Evolutionary conservation across 2,113 vertebrate genomes (phyloP).

Genomic region (Morphnarchus princeps): DNA sequence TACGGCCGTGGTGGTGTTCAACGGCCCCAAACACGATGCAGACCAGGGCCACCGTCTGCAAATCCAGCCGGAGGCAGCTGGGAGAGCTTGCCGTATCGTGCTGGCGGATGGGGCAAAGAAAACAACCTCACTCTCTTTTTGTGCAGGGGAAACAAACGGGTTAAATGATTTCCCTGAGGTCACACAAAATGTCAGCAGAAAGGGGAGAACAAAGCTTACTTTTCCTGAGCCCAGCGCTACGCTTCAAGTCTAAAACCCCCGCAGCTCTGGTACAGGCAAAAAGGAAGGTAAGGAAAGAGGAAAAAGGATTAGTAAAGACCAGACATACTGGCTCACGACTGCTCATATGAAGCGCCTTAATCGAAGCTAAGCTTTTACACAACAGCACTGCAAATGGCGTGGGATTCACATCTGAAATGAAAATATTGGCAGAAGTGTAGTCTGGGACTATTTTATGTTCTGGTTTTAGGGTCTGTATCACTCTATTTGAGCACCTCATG

Average conservation of each 20-base stretch:
- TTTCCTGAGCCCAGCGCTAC: not conserved
- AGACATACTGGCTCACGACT: not conserved
- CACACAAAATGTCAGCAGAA: not conserved
- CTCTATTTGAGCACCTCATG: not conserved
- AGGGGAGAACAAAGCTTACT: not conserved
- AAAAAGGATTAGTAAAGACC: not conserved
- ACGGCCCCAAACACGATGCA: not conserved
- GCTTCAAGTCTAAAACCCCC: not conserved
- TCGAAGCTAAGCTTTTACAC: not conserved
- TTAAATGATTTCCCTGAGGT: not conserved
- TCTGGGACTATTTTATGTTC: not conserved
- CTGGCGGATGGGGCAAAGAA: not conserved
- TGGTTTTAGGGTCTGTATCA: not conserved
- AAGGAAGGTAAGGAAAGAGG: not conserved
- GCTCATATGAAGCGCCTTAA: not conserved
- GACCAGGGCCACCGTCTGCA: not conserved
- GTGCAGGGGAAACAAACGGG: not conserved
- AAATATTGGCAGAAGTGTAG: not conserved
- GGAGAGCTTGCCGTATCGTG: not conserved
- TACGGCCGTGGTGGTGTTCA: rapidly evolving
- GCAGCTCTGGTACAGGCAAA: not conserved
- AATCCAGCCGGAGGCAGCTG: not conserved
- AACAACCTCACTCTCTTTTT: not conserved
- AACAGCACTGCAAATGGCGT: not conserved
- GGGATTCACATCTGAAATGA: not conserved